phyloP scores from a whole-genome alignment of 92 coral and sea anemone species.

The Plumapathes pennacea region DNA sequence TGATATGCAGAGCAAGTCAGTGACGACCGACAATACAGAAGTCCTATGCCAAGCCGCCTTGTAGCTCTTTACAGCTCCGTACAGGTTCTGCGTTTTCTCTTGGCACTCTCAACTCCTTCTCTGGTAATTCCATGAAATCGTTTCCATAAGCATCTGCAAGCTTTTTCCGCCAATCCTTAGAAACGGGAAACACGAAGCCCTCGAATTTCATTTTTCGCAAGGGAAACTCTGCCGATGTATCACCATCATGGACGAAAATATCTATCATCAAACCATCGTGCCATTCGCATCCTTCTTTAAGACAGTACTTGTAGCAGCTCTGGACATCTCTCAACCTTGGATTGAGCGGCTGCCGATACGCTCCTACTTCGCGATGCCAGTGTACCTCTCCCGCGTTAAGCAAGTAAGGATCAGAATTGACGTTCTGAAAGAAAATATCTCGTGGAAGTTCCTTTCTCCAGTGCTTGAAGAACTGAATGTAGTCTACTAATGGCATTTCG shows the following conservation, averaged over 20 bases:
- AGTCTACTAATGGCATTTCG: slow-evolving; percentile 41
- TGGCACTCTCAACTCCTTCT: neutral
- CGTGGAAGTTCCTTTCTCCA: slow-evolving; percentile 43
- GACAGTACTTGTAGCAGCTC: slow-evolving; percentile 55
- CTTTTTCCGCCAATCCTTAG: slow-evolving; percentile 38
- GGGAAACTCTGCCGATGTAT: slow-evolving; percentile 24
- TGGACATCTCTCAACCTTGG: slow-evolving; percentile 48
- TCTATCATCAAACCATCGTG: slow-evolving; percentile 69
- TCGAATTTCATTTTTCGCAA: slow-evolving; percentile 49
- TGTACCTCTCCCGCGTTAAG: neutral
- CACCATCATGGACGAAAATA: slow-evolving; percentile 41
- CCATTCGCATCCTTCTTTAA: slow-evolving; percentile 47
- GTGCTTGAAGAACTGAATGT: slow-evolving; percentile 34
- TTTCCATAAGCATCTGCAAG: slow-evolving; percentile 21
- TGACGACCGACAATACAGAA: no score
- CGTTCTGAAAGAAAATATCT: slow-evolving; percentile 56
- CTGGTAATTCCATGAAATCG: slow-evolving; percentile 19
- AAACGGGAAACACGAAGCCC: slow-evolving; percentile 62
- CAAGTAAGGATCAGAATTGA: slow-evolving; percentile 30
- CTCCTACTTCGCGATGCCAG: slow-evolving; percentile 38
- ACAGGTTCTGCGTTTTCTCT: no score
- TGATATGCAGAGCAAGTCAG: no score
- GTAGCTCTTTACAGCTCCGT: no score
- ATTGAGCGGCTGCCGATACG: slow-evolving; percentile 21
- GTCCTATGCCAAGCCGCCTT: no score